These are phyloP conservation scores for Pipistrellus pygmaeus DNA, from an alignment of 2,797 vertebrate species.

Conservation along the genomic window DNA sequence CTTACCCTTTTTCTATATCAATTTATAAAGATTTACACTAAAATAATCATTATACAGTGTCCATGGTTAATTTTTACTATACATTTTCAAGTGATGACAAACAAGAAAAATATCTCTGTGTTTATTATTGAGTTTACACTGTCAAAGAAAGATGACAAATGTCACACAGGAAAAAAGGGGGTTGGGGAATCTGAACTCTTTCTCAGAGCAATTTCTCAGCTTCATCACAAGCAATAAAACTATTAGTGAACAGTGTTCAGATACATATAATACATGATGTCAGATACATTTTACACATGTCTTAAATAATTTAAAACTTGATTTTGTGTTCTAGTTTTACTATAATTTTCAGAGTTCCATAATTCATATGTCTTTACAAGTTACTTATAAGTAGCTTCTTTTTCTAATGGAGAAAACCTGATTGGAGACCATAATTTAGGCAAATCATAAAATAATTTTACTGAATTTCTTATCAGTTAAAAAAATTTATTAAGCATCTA, in stretches of 20 bases:
- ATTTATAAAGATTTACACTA: slow-evolving; percentile 61
- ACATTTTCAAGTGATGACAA: slow-evolving; percentile 41
- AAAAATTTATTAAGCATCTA: slow-evolving; percentile 34
- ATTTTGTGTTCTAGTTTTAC: slow-evolving; percentile 34
- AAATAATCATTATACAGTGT: slow-evolving; percentile 58
- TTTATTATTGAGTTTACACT: slow-evolving; percentile 53
- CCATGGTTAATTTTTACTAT: slow-evolving; percentile 55
- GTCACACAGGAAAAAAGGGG: not conserved
- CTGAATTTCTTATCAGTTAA: not conserved
- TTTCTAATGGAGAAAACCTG: slow-evolving; percentile 10
- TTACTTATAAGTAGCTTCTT: not conserved
- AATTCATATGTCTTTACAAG: not conserved
- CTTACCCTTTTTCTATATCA: slow-evolving; percentile 47
- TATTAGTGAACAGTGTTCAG: not conserved
- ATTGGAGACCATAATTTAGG: slow-evolving; percentile 42
- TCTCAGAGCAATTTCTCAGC: slow-evolving; percentile 45
- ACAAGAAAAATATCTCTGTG: slow-evolving; percentile 25
- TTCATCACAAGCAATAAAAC: slow-evolving; percentile 15
- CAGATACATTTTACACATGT: slow-evolving; percentile 19
- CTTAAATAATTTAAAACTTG: not conserved
- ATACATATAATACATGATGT: not conserved
- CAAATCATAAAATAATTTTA: slow-evolving; percentile 38
- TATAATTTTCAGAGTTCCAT: slow-evolving; percentile 29
- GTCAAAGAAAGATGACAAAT: slow-evolving; percentile 62
- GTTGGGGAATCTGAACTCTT: not conserved